phyloP scores from a whole-genome alignment of 2,888 invertebrate species.

The Hanleya hanleyi region DNA sequence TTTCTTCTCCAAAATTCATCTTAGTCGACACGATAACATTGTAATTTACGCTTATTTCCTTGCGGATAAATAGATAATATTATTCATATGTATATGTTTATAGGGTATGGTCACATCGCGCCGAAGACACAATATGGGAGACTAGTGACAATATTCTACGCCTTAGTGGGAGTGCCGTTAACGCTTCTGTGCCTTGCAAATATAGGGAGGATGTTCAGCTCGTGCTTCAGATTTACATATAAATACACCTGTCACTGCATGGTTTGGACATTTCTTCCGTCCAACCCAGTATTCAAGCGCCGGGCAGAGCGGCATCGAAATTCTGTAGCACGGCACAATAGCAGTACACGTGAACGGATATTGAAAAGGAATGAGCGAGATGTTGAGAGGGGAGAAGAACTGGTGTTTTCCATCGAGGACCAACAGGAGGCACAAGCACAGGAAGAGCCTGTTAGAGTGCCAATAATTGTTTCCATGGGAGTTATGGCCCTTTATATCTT shows the following conservation, averaged over 20 bases:
- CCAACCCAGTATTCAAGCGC: not conserved
- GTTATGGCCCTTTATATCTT: constrained; percentile 92
- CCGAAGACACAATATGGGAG: constrained; percentile 59
- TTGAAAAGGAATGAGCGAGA: constrained; percentile 9
- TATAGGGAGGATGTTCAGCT: constrained; percentile 57
- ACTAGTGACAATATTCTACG: constrained; percentile 60
- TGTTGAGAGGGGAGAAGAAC: not conserved
- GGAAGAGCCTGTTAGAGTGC: constrained; percentile 78
- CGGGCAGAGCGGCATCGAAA: not conserved
- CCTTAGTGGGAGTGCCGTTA: constrained; percentile 64
- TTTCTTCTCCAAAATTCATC: no score
- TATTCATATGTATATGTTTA: no score
- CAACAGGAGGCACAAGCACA: constrained; percentile 26
- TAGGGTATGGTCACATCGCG: constrained; percentile 64
- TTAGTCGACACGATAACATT: no score
- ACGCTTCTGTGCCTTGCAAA: constrained; percentile 63
- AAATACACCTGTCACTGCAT: constrained; percentile 10
- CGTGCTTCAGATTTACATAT: constrained; percentile 55
- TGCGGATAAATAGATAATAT: no score
- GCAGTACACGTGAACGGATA: constrained; percentile 16
- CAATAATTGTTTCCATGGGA: constrained; percentile 89
- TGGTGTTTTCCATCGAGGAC: constrained; percentile 10
- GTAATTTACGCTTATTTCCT: no score
- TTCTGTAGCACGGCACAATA: constrained; percentile 9
- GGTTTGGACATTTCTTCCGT: not conserved